A percentile compares a stretch with the other conserved stretches of the same genome.
Conservation (phyloP, 2,797 vertebrate species). For the Orientallactaga sibirica region DNA sequence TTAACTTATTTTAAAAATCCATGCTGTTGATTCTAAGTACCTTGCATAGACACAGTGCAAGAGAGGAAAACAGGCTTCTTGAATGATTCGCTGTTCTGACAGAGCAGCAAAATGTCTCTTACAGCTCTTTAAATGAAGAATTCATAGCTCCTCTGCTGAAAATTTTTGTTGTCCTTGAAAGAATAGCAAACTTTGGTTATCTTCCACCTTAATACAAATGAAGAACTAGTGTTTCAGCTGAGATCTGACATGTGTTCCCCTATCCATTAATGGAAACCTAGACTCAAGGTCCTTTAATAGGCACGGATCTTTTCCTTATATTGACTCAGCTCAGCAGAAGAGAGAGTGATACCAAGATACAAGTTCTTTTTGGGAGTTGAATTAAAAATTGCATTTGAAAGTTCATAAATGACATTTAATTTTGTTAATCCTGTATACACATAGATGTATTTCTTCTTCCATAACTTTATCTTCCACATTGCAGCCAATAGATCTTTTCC, state of each 20-base stretch:
- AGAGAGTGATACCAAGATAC: neutral
- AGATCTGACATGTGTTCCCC: neutral
- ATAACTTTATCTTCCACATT: neutral
- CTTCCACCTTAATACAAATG: neutral
- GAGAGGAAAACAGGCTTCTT: neutral
- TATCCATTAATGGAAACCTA: neutral
- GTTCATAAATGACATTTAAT: conserved; percentile 11
- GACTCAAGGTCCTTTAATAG: conserved; percentile 20
- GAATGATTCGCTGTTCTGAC: neutral
- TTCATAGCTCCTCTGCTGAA: neutral
- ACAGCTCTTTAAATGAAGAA: neutral
- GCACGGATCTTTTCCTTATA: neutral
- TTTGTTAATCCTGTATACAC: neutral
- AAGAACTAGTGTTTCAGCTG: neutral
- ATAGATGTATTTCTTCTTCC: neutral
- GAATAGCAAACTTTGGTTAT: conserved; percentile 47
- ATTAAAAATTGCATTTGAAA: conserved; percentile 51
- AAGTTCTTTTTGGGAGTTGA: conserved; percentile 24
- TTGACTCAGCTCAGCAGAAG: neutral
- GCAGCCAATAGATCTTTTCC: neutral
- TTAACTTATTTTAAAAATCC: neutral
- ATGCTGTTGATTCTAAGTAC: neutral
- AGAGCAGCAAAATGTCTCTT: neutral
- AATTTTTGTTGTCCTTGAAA: conserved; percentile 45
- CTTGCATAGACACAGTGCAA: neutral